Evolutionary conservation across 2,113 vertebrate species (phyloP).

Genomic region (Larimichthys polyactis): DNA sequence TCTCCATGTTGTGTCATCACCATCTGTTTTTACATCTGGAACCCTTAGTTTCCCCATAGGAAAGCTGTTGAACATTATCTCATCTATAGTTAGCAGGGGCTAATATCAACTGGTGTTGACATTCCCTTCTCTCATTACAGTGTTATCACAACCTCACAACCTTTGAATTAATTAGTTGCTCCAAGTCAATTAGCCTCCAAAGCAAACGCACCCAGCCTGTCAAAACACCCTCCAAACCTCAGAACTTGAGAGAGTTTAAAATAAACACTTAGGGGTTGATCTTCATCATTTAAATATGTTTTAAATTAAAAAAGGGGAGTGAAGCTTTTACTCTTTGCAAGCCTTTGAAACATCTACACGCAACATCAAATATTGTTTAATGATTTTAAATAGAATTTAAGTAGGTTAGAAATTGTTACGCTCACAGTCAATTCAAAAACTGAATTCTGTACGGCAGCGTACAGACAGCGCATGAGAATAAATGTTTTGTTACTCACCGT

Average conservation of each 20-base stretch:
- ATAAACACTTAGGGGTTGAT: conserved; percentile 21
- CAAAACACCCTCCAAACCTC: conserved; percentile 52
- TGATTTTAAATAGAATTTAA: conserved; percentile 17
- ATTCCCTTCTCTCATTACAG: conserved; percentile 77
- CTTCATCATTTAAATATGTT: conserved; percentile 18
- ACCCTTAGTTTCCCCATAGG: conserved; percentile 51
- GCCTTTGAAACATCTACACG: not conserved
- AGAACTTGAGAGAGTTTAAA: conserved; percentile 34
- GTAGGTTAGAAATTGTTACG: not conserved
- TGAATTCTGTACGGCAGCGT: not conserved
- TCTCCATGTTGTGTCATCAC: conserved; percentile 47
- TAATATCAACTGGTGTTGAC: conserved; percentile 76
- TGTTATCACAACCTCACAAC: conserved; percentile 76
- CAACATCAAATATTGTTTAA: conserved; percentile 7
- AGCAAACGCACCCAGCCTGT: conserved; percentile 56
- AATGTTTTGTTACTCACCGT: conserved; percentile 22
- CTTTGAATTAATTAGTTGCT: conserved; percentile 80
- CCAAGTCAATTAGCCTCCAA: conserved; percentile 78
- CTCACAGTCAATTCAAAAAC: not conserved
- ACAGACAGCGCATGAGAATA: conserved; percentile 31
- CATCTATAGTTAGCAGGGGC: conserved; percentile 74
- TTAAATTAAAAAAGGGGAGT: not conserved
- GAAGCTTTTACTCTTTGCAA: not conserved
- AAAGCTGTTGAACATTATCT: conserved; percentile 70
- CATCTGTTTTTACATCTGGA: conserved; percentile 71